These are phyloP conservation scores for Troides oblongomaculatus DNA, from an alignment of 2,888 invertebrate species.

Conservation along the genomic window DNA sequence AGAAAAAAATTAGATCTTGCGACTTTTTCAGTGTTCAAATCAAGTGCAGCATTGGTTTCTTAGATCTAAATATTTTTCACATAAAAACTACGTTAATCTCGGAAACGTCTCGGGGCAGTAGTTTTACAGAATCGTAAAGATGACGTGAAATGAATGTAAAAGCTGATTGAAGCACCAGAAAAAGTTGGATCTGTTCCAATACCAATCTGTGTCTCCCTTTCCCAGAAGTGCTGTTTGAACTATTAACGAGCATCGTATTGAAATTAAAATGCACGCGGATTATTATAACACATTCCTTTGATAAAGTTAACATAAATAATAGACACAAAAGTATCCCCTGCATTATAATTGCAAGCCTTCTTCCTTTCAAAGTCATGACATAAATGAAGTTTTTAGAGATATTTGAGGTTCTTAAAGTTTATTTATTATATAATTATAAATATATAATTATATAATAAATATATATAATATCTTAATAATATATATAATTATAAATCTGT, in stretches of 20 bases:
- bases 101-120: conserved; percentile 54
- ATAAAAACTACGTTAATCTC: conserved; percentile 55
- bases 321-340: no score
- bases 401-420: no score
- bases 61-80: conserved; percentile 45
- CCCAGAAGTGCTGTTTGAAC: conserved; percentile 45
- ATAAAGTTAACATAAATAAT: not conserved
- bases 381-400: no score
- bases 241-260: conserved; percentile 49
- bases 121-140: conserved; percentile 65
- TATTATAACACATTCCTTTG: not conserved
- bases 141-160: conserved; percentile 52
- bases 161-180: conserved; percentile 50
- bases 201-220: conserved; percentile 43
- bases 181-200: conserved; percentile 60
- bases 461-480: no score
- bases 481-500: no score
- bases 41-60: not conserved
- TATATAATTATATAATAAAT: no score
- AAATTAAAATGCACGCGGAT: conserved; percentile 30
- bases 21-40: not conserved
- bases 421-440: no score
- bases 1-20: no score
- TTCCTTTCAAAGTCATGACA: no score
- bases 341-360: no score